Evolutionary conservation across 2,888 invertebrate species (phyloP).

Genomic region (Heliconius hortense): DNA sequence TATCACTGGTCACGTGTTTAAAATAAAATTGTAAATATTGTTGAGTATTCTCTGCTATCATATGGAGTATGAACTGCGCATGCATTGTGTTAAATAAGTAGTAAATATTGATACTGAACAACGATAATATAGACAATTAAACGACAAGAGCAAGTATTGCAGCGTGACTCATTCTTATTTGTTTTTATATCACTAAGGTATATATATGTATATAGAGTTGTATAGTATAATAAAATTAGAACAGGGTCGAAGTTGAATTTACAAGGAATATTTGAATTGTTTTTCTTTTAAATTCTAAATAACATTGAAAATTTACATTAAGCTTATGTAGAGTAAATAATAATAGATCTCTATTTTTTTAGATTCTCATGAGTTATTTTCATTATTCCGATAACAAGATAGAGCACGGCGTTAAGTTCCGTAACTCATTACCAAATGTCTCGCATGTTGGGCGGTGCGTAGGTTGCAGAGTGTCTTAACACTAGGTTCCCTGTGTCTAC

Average conservation of each 20-base stretch:
- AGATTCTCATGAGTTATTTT: not conserved
- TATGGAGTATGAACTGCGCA: not conserved
- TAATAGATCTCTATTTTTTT: not conserved
- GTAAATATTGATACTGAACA: slow-evolving; percentile 16
- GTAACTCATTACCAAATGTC: not conserved
- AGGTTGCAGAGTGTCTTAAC: not conserved
- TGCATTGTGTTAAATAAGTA: slow-evolving; percentile 16
- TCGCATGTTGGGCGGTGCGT: not conserved
- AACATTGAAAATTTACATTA: too few relatives aligned
- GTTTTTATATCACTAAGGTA: not conserved
- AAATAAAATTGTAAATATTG: slow-evolving; percentile 16
- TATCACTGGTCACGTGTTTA: not conserved
- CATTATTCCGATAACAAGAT: not conserved
- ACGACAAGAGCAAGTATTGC: not conserved
- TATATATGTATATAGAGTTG: not conserved
- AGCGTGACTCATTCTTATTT: not conserved
- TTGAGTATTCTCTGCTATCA: slow-evolving; percentile 3
- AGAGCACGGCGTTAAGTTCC: not conserved
- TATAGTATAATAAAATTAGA: too few relatives aligned
- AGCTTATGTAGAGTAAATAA: not conserved
- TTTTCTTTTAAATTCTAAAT: not conserved
- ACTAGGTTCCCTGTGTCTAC: not conserved
- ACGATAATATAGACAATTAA: slow-evolving; percentile 18
- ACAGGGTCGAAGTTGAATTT: too few relatives aligned
- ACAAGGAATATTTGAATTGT: not conserved